phyloP scores from a whole-genome alignment of 2,888 invertebrate species.

The Drosophila planitibia region DNA sequence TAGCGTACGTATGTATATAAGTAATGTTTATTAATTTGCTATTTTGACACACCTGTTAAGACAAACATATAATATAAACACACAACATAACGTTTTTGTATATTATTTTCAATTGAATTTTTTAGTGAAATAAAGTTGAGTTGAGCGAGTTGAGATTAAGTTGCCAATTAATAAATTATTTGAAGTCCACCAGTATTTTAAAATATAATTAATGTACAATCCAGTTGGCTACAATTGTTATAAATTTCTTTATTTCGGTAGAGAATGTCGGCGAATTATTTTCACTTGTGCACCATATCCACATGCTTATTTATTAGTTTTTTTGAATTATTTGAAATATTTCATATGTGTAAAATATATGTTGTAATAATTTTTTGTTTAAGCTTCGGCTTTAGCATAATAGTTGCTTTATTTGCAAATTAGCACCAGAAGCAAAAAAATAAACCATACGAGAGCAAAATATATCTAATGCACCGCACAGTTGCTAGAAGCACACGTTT shows the following conservation, averaged over 20 bases:
- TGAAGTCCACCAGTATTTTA: no score
- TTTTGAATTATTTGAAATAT: neutral
- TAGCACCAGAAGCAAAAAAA: neutral
- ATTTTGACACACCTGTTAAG: conserved; percentile 47
- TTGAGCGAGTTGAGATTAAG: neutral
- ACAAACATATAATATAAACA: conserved; percentile 38
- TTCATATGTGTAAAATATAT: neutral
- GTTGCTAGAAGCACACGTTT: conserved; percentile 59
- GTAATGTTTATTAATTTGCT: conserved; percentile 21
- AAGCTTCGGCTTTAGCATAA: neutral
- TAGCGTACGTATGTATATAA: conserved; percentile 12
- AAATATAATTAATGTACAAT: neutral
- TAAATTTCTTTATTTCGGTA: neutral
- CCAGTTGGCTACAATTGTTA: neutral
- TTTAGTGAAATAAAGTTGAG: neutral
- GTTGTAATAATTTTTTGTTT: neutral
- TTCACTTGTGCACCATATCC: neutral
- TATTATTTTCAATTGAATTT: conserved; percentile 1
- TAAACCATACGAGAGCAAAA: neutral
- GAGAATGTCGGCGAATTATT: neutral
- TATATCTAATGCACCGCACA: conserved; percentile 58
- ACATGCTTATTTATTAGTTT: neutral
- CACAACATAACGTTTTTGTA: conserved; percentile 8
- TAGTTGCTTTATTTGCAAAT: neutral
- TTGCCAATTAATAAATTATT: neutral